phyloP scores from a whole-genome alignment of 2,113 vertebrate genomes.

The Oxygymnocypris stewartii region DNA sequence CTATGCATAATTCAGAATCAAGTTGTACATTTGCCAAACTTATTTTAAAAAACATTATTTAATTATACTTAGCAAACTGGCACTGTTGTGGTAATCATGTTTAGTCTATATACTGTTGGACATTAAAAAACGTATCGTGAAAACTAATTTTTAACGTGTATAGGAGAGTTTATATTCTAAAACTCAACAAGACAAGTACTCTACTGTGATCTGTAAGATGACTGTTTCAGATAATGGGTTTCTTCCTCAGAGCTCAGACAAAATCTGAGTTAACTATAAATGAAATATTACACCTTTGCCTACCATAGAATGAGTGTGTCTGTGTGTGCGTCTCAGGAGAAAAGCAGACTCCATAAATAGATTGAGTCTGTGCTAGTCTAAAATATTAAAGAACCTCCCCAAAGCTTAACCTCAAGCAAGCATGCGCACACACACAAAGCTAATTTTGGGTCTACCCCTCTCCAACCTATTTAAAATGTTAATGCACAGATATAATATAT shows the following conservation, averaged over 20 bases:
- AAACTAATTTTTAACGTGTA: no score
- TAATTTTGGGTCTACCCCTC: neutral
- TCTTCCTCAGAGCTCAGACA: neutral
- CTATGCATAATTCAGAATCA: neutral
- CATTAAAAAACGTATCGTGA: neutral
- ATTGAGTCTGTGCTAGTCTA: conserved; percentile 8
- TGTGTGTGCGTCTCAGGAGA: conserved; percentile 13
- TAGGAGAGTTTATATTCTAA: neutral
- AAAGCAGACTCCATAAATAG: conserved; percentile 44
- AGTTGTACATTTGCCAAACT: neutral
- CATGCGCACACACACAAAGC: conserved; percentile 12
- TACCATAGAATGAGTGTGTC: neutral
- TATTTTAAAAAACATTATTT: neutral
- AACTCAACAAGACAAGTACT: neutral
- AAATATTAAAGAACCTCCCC: conserved; percentile 48
- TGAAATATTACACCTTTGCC: neutral
- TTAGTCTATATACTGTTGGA: neutral
- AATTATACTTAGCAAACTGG: neutral
- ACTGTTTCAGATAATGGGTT: neutral
- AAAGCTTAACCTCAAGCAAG: conserved; percentile 24
- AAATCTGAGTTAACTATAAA: neutral
- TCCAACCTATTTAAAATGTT: conserved; percentile 8
- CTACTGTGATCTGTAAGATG: neutral
- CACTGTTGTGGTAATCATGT: no score
- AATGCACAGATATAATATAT: no score